Conservation (phyloP, 2,113 vertebrate genomes). For the Salvelinus sp. region DNA sequence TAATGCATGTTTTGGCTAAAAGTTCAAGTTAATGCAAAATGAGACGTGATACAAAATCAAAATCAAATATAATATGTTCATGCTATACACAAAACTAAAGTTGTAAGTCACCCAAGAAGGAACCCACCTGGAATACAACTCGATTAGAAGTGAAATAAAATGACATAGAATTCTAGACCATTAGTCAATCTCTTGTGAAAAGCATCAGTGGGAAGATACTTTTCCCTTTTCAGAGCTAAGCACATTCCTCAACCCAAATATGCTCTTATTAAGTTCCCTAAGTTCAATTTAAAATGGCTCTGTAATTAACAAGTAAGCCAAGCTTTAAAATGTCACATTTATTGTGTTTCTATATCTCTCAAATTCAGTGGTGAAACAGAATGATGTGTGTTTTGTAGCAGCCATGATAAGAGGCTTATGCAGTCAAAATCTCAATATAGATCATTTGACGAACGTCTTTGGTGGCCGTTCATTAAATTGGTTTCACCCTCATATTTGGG, state of each 20-base stretch:
- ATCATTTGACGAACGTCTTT: constrained; percentile 80
- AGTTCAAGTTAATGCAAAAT: constrained; percentile 35
- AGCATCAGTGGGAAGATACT: constrained; percentile 51
- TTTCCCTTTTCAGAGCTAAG: constrained; percentile 43
- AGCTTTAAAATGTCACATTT: constrained; percentile 81
- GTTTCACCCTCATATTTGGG: constrained; percentile 80
- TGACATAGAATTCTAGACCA: constrained; percentile 66
- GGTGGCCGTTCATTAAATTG: constrained; percentile 80
- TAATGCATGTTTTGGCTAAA: constrained; percentile 49
- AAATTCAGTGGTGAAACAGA: constrained; percentile 78
- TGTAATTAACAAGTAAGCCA: constrained; percentile 81
- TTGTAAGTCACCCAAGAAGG: constrained; percentile 46
- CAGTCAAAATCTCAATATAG: constrained; percentile 77
- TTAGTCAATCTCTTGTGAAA: constrained; percentile 62
- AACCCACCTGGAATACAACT: constrained; percentile 64
- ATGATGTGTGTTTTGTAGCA: constrained; percentile 78
- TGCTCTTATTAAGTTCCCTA: constrained; percentile 73
- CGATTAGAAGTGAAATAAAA: constrained; percentile 70
- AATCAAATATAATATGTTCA: not conserved
- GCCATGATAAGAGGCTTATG: constrained; percentile 80
- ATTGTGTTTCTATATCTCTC: constrained; percentile 80
- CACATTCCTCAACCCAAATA: constrained; percentile 69
- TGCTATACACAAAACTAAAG: constrained; percentile 6
- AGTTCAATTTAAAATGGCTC: constrained; percentile 79
- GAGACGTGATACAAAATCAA: constrained; percentile 41